Evolutionary conservation across 30 jellyfish, hydroid and myxozoan species (phyloP), one percentile per base, ranked within the genome.

Genomic region (Catostylus mosaicus): DNA sequence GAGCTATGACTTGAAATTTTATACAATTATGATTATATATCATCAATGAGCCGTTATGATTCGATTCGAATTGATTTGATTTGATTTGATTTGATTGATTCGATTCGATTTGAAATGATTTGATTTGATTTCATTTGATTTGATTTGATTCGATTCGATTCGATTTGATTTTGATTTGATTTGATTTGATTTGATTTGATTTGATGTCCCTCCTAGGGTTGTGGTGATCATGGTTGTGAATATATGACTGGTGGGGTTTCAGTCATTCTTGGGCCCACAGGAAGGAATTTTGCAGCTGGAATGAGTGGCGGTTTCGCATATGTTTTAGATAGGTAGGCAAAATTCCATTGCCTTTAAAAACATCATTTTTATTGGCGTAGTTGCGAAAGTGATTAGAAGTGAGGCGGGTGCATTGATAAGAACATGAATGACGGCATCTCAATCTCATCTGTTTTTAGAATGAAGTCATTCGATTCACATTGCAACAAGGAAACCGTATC

Each of bases 171-270:
- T 67, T 14, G 0, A 35, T 30, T 22, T 2, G 12, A 19, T 60
- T 60, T 60, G 73, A 11, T 14, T 5, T 22, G 32, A 40, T 18
- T 32, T 47, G 0, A 47, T 5, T 40, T 40, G 54, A 7, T 40
- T 40, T 40, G 11, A 40, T 7, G 14, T 7, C 54, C 2, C 45
- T 31, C 51, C 1, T 10, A 84, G 90, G 97, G 97, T 0, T 82
- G 95, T 79, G 97, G 97, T 33, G 97, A 89, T 52, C 97, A 89
- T 76, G 97, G 97, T 12, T 89, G 97, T 67, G 97, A 89, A 40
- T 89, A 89, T 82, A 89, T 89, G 97, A 89, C 97, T 4, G 97
- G 97, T 19, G 97, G 97, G n/a, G 31, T 77, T 6, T 56, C 96
- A 1, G 96, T 89, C 30, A 76, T 89, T 29, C 78, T 89, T 35